phyloP scores from a whole-genome alignment of 2,113 vertebrate species.

The Lasiurus cinereus region DNA sequence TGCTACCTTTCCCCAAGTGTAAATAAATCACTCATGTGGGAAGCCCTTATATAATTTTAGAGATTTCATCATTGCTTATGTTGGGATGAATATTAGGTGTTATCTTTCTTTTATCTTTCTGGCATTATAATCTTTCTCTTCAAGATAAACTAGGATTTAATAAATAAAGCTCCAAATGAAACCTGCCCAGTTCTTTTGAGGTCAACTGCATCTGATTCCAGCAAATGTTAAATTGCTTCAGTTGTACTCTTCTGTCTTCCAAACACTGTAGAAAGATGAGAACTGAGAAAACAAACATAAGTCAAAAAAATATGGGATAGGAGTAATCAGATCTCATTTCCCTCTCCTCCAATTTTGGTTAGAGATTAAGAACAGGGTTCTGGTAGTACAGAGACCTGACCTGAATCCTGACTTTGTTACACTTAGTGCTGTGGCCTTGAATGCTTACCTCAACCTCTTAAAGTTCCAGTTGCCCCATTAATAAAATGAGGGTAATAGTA shows the following conservation, averaged over 20 bases:
- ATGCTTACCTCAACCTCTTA: neutral
- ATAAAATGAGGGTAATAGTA: neutral
- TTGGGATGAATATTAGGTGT: conserved; percentile 38
- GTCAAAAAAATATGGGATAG: neutral
- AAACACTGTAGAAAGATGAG: conserved; percentile 41
- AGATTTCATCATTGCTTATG: conserved; percentile 52
- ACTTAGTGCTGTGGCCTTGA: neutral
- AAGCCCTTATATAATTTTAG: conserved; percentile 1
- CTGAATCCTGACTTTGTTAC: neutral
- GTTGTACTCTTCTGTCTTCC: neutral
- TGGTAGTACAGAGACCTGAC: neutral
- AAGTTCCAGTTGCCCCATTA: conserved; percentile 32
- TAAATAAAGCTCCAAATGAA: conserved; percentile 53
- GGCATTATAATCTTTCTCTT: conserved; percentile 38
- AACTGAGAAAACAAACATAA: neutral
- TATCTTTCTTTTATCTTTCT: conserved; percentile 41
- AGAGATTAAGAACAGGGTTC: conserved; percentile 8
- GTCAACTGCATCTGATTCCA: conserved; percentile 34
- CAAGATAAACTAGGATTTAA: conserved; percentile 58
- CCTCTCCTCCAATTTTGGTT: neutral
- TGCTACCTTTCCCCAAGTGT: neutral
- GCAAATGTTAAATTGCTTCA: neutral
- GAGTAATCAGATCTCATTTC: conserved; percentile 14
- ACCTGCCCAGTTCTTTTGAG: conserved; percentile 20
- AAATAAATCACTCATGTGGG: neutral